Evolutionary conservation across 2,113 vertebrate genomes (phyloP).

Genomic region (Hyla sarda): DNA sequence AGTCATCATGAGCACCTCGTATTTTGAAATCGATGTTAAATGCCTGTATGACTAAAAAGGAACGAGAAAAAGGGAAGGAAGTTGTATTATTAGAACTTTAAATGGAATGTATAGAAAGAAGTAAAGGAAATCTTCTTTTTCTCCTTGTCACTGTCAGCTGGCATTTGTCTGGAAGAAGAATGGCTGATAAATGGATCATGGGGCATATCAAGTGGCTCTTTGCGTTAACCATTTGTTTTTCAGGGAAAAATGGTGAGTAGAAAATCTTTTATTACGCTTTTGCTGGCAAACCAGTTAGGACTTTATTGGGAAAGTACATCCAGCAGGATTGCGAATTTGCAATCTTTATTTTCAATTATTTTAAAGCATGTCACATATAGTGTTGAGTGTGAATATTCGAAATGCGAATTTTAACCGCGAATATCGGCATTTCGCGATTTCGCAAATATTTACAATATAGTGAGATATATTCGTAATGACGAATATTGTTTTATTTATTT

Average conservation of each 20-base stretch:
- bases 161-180: not conserved
- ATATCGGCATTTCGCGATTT: too few species aligned
- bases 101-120: not conserved
- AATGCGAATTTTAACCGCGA: too few species aligned
- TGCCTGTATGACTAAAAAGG: not conserved
- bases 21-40: not conserved
- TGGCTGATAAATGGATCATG: not conserved
- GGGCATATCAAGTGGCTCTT: not conserved
- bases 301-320: too few species aligned
- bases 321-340: too few species aligned
- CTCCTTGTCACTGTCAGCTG: not conserved
- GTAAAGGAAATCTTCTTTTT: not conserved
- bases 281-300: not conserved
- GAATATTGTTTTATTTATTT: too few species aligned
- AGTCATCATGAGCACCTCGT: not conserved
- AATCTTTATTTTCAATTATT: too few species aligned
- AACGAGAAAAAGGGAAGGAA: constrained; percentile 5
- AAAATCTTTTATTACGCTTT: not conserved
- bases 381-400: too few species aligned
- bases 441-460: too few species aligned
- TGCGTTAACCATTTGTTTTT: not conserved
- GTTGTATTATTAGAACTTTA: not conserved
- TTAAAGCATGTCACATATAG: too few species aligned
- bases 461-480: too few species aligned
- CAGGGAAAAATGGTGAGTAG: not conserved